Evolutionary conservation across 2,113 vertebrate genomes (phyloP).

Genomic region (Steatornis caripensis): DNA sequence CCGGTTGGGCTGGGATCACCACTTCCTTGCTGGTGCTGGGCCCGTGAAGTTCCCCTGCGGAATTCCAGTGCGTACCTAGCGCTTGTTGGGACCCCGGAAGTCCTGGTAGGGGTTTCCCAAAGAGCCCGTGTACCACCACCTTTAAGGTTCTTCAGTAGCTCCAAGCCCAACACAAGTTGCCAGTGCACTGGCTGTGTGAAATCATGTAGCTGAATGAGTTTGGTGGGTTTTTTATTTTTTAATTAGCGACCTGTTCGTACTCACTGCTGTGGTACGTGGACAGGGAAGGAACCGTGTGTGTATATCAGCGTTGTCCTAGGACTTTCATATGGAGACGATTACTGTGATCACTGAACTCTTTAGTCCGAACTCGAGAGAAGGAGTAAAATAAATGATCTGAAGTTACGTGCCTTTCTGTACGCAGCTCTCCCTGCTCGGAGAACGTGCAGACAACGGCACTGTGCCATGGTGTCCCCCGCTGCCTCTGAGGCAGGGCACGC

Average conservation of each 20-base stretch:
- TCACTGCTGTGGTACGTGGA: background rate
- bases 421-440: background rate
- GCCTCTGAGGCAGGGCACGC: background rate
- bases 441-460: background rate
- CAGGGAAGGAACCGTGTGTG: accelerated
- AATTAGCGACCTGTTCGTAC: accelerated
- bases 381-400: background rate
- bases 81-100: background rate
- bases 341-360: background rate
- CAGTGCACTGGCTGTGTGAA: background rate
- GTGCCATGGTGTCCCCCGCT: background rate
- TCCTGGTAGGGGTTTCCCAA: background rate
- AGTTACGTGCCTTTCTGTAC: background rate
- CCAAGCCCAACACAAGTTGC: background rate
- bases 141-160: background rate
- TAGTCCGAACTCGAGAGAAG: background rate
- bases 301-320: accelerated
- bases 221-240: background rate
- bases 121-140: background rate
- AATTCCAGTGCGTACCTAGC: background rate
- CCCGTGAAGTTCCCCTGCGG: background rate
- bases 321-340: background rate
- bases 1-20: background rate
- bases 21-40: background rate
- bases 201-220: background rate